Percentiles rank a stretch among this genome's conserved stretches.
These are phyloP conservation scores for Conger conger DNA, from an alignment of 2,113 vertebrate species.

Conservation along the genomic window DNA sequence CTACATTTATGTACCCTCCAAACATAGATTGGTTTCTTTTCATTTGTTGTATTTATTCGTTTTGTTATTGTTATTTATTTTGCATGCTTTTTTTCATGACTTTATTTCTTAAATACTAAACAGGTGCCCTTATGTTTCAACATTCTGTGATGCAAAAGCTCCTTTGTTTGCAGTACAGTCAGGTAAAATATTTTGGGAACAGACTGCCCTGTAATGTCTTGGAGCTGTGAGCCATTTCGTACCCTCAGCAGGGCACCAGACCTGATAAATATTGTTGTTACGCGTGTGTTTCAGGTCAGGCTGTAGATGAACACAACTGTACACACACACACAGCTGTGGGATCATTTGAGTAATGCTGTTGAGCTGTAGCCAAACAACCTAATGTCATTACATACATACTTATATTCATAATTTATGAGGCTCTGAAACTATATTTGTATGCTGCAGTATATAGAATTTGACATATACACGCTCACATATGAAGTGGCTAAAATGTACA, in stretches of 20 bases:
- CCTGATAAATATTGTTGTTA: not conserved
- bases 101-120: not conserved
- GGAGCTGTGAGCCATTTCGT: not conserved
- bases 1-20: not conserved
- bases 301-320: not conserved
- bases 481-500: too few species aligned
- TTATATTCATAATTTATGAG: not conserved
- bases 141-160: not conserved
- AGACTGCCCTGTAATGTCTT: not conserved
- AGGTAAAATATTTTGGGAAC: constrained; percentile 10
- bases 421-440: too few species aligned
- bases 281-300: not conserved
- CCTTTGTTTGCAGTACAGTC: not conserved
- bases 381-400: not conserved
- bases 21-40: not conserved
- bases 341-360: not conserved
- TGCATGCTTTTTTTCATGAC: not conserved
- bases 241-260: not conserved
- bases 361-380: not conserved
- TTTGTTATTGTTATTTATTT: too few species aligned
- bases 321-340: not conserved
- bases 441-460: too few species aligned
- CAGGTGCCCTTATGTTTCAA: not conserved
- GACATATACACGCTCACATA: too few species aligned
- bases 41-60: not conserved